Percentiles rank a stretch among this genome's conserved stretches.
Evolutionary conservation across 2,888 invertebrate species (phyloP).

Genomic region (Parelbella ahira): DNA sequence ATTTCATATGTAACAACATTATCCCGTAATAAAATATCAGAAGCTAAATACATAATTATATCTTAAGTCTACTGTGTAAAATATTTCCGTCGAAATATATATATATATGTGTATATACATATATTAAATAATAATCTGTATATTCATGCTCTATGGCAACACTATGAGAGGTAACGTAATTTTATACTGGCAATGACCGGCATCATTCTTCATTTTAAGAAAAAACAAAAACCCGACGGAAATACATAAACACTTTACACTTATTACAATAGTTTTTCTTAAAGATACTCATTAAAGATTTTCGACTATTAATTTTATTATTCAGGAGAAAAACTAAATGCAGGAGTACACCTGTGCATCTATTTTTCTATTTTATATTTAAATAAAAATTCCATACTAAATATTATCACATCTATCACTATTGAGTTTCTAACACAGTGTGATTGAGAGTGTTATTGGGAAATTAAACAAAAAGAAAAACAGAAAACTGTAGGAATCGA

Average conservation of each 20-base stretch:
- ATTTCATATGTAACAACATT: slow-evolving; percentile 9
- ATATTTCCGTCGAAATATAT: slow-evolving; percentile 42
- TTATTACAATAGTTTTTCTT: slow-evolving; percentile 46
- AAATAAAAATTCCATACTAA: slow-evolving; percentile 52
- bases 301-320: slow-evolving; percentile 47
- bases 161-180: slow-evolving; percentile 33
- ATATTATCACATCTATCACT: slow-evolving; percentile 65
- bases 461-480: neutral
- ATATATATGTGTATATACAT: too few relatives aligned
- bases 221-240: slow-evolving; percentile 43
- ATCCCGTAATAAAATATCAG: slow-evolving; percentile 32
- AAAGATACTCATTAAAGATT: slow-evolving; percentile 47
- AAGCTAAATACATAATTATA: slow-evolving; percentile 52
- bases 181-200: slow-evolving; percentile 53
- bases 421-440: slow-evolving; percentile 35
- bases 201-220: slow-evolving; percentile 34
- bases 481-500: too few relatives aligned
- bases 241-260: slow-evolving; percentile 48
- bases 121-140: slow-evolving; percentile 23
- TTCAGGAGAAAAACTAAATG: slow-evolving; percentile 60
- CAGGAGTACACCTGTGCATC: slow-evolving; percentile 54
- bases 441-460: slow-evolving; percentile 1
- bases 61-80: slow-evolving; percentile 46
- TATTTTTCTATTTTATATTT: slow-evolving; percentile 51
- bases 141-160: slow-evolving; percentile 26